Conservation (phyloP, 2,888 invertebrate species). For the Urechis unicinctus region DNA sequence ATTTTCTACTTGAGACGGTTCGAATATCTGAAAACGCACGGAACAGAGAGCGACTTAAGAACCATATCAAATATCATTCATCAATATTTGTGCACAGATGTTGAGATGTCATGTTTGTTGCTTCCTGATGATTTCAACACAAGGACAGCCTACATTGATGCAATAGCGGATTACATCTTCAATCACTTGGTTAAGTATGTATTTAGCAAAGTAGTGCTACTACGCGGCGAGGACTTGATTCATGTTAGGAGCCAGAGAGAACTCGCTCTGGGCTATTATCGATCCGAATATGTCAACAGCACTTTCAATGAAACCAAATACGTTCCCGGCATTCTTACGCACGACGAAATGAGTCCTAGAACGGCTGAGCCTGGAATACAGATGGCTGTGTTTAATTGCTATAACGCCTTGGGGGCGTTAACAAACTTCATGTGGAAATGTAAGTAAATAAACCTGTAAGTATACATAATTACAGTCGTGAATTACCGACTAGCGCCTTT, state of each 20-base stretch:
- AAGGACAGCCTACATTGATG: slow-evolving; percentile 2
- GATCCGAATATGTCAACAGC: too few species aligned
- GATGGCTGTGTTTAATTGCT: slow-evolving; percentile 12
- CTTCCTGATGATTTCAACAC: slow-evolving; percentile 4
- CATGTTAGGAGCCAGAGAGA: slow-evolving; percentile 8
- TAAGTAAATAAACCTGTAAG: too few species aligned
- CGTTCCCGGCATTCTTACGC: too few species aligned
- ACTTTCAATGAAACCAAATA: too few species aligned
- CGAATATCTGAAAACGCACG: neutral
- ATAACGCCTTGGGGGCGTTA: slow-evolving; percentile 8
- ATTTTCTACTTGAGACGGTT: too few species aligned
- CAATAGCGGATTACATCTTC: slow-evolving; percentile 7
- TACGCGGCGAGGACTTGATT: slow-evolving; percentile 6
- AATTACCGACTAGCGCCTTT: too few species aligned
- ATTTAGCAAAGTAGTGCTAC: slow-evolving; percentile 1
- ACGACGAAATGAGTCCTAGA: too few species aligned
- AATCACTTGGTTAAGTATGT: slow-evolving; percentile 6
- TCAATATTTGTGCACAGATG: slow-evolving; percentile 9
- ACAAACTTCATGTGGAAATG: slow-evolving; percentile 17
- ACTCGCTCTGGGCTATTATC: slow-evolving; percentile 6
- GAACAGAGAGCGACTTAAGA: neutral
- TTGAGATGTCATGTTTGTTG: slow-evolving; percentile 7
- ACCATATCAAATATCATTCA: slow-evolving; percentile 5
- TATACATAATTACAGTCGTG: too few species aligned
- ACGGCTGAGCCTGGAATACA: too few species aligned